Evolutionary conservation across 2,797 vertebrate species (phyloP).

Genomic region (Passerculus sandwichensis): DNA sequence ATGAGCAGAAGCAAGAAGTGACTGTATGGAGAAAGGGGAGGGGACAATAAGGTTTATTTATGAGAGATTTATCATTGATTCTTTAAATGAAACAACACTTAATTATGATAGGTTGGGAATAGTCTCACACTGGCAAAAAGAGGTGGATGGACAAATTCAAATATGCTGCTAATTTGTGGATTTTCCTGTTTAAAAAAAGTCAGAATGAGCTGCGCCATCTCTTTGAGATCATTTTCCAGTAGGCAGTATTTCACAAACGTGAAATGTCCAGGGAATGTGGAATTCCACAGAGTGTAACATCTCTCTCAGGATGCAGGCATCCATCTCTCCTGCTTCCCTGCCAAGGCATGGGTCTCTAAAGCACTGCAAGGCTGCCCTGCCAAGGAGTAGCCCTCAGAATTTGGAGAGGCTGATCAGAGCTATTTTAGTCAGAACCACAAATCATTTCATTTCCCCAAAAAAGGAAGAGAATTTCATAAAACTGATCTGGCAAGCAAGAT

Average conservation of each 20-base stretch:
- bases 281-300: neutral
- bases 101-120: neutral
- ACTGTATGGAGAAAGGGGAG: neutral
- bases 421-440: conserved; percentile 12
- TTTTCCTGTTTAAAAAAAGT: neutral
- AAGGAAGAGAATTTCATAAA: conserved; percentile 44
- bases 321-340: neutral
- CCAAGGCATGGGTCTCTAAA: neutral
- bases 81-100: neutral
- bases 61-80: neutral
- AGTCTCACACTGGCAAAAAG: neutral
- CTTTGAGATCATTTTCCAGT: neutral
- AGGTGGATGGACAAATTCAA: neutral
- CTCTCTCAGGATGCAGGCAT: neutral
- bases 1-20: neutral
- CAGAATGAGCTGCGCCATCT: neutral
- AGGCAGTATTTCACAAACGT: neutral
- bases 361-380: neutral
- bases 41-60: neutral
- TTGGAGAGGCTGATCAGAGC: neutral
- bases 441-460: neutral
- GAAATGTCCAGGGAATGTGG: neutral
- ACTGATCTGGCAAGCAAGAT: conserved; percentile 42
- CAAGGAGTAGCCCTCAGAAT: conserved; percentile 5
- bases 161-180: neutral